Conservation (phyloP, 1,140 invertebrate species). For the Zaprionus ornatus region DNA sequence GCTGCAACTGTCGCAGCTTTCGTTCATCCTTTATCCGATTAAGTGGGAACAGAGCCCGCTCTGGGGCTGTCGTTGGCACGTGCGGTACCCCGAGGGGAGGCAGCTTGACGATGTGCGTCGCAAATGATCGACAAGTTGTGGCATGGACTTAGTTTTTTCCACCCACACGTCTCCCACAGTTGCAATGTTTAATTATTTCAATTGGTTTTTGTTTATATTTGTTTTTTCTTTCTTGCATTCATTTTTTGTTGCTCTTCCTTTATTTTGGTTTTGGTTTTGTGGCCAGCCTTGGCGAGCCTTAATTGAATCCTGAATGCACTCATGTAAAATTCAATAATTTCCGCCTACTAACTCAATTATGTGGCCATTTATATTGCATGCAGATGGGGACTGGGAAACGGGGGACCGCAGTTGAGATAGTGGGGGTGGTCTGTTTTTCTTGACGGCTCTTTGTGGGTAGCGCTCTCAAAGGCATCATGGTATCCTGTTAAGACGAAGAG, state of each 20-base stretch:
- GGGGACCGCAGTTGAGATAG: not conserved
- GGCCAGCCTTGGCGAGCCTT: constrained; percentile 16
- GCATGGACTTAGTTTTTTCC: constrained; percentile 14
- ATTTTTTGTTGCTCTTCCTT: not conserved
- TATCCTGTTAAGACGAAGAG: not conserved
- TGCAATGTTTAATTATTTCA: not conserved
- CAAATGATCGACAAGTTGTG: constrained; percentile 42
- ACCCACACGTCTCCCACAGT: not conserved
- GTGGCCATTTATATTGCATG: constrained; percentile 57
- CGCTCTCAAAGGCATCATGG: not conserved
- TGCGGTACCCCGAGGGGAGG: constrained; percentile 18
- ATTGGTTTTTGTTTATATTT: not conserved
- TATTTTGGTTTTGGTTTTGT: not conserved
- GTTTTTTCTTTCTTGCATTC: not conserved
- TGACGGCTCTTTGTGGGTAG: not conserved
- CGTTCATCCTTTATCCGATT: constrained; percentile 3
- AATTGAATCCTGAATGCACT: constrained; percentile 75
- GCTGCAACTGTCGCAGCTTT: constrained; percentile 2
- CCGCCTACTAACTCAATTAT: constrained; percentile 72
- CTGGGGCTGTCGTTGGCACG: constrained; percentile 22
- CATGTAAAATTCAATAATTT: constrained; percentile 79
- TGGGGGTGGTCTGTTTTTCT: not conserved
- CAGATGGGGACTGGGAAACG: not conserved
- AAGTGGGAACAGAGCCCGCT: not conserved
- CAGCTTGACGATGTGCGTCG: not conserved